A percentile compares a stretch with the other conserved stretches of the same genome.
These are phyloP conservation scores for Pseudotriccus pelzelni DNA, from an alignment of 2,797 vertebrate species.

Conservation along the genomic window DNA sequence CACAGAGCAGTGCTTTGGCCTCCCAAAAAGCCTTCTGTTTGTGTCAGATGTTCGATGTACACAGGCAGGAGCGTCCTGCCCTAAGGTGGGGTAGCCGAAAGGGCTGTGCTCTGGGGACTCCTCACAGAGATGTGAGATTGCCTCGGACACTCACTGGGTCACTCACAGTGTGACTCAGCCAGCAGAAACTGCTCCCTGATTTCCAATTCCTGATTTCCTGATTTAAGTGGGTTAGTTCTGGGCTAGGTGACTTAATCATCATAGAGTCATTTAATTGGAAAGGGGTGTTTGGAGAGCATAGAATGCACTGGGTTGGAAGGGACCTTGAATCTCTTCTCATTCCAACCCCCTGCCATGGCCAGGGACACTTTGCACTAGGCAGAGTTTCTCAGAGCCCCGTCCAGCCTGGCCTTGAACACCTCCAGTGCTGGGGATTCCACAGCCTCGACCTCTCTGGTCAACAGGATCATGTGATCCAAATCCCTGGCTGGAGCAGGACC, in stretches of 20 bases:
- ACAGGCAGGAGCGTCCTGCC: background rate
- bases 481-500: background rate
- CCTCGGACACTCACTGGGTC: background rate
- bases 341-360: background rate
- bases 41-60: fast-evolving
- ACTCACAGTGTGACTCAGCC: background rate
- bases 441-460: background rate
- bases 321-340: background rate
- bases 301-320: background rate
- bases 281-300: background rate
- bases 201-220: background rate
- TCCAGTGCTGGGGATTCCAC: background rate
- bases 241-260: background rate
- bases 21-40: background rate
- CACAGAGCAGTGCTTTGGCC: background rate
- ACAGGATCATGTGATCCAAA: background rate
- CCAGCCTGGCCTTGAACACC: background rate
- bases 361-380: background rate
- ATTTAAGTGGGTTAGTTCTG: background rate
- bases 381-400: background rate
- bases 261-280: background rate
- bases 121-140: background rate
- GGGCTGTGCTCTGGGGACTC: background rate
- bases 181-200: background rate
- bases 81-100: background rate